These are phyloP conservation scores for Podarcis muralis DNA, from an alignment of 2,113 vertebrate genomes.

Conservation along the genomic window DNA sequence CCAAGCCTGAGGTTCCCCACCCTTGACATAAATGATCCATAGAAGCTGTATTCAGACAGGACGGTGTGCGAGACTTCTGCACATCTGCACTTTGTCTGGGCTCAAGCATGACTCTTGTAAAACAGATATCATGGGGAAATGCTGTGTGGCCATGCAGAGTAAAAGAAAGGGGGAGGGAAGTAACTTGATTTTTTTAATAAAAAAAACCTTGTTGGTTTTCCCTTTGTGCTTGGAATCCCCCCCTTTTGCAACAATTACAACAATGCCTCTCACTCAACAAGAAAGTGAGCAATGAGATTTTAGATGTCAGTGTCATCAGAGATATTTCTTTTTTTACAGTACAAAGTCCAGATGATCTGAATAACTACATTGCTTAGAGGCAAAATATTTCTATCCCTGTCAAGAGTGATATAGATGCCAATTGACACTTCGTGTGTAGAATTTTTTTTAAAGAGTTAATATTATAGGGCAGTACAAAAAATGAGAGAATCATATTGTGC, in stretches of 20 bases:
- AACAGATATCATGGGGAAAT: background rate
- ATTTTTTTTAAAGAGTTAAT: background rate
- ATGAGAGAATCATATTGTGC: background rate
- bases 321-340: background rate
- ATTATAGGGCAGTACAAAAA: background rate
- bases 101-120: too few relatives aligned
- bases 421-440: background rate
- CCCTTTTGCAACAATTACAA: background rate
- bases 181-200: background rate
- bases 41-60: too few relatives aligned
- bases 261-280: background rate
- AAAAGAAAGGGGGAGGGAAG: background rate
- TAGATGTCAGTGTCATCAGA: background rate
- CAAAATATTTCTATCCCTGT: background rate
- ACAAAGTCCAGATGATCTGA: background rate
- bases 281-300: constrained; percentile 5
- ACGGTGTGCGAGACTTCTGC: too few relatives aligned
- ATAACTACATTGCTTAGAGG: background rate
- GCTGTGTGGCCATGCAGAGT: background rate
- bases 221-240: background rate
- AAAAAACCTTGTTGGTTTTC: background rate
- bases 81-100: too few relatives aligned
- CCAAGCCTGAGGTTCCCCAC: too few relatives aligned
- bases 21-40: too few relatives aligned
- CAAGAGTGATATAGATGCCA: background rate